A percentile compares a stretch with the other conserved stretches of the same genome.
Evolutionary conservation across 2,113 vertebrate species (phyloP).

Genomic region (Ptilonorhynchus violaceus): DNA sequence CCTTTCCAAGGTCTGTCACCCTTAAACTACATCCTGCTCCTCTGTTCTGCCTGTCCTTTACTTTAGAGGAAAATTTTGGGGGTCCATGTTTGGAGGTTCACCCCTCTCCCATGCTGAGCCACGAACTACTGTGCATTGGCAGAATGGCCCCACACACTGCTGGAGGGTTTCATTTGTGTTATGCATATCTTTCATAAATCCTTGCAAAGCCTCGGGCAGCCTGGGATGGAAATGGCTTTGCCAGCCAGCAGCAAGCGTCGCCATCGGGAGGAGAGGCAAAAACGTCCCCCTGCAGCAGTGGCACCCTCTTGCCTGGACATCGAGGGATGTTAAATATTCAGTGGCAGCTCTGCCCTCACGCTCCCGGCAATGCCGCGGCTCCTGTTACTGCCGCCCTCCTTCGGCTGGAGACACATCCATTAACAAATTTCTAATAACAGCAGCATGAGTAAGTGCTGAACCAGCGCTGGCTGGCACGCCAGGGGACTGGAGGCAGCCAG

Average conservation of each 20-base stretch:
- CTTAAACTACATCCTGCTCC: not conserved
- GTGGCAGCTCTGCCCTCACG: not conserved
- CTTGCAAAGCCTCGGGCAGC: not conserved
- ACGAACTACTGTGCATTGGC: not conserved
- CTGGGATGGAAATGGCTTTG: not conserved
- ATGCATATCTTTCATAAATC: conserved; percentile 23
- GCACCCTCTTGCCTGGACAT: not conserved
- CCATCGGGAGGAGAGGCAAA: not conserved
- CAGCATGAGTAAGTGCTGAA: conserved; percentile 51
- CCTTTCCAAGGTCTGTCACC: not conserved
- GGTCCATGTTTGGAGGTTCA: not conserved
- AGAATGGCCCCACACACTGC: not conserved
- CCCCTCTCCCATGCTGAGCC: not conserved
- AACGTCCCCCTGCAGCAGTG: not conserved
- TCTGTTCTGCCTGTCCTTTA: not conserved
- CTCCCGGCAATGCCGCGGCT: not conserved
- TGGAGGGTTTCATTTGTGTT: conserved; percentile 23
- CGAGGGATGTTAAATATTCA: conserved; percentile 30
- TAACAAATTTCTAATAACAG: conserved; percentile 64
- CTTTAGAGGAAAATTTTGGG: not conserved
- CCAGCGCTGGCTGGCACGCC: conserved; percentile 24
- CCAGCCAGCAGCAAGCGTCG: not conserved
- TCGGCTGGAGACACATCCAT: not conserved
- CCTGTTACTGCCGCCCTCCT: conserved; percentile 17
- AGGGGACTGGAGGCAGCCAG: not conserved